Base-by-base conservation (phyloP, 1,140 invertebrate genomes). In the Solen grandis region DNA sequence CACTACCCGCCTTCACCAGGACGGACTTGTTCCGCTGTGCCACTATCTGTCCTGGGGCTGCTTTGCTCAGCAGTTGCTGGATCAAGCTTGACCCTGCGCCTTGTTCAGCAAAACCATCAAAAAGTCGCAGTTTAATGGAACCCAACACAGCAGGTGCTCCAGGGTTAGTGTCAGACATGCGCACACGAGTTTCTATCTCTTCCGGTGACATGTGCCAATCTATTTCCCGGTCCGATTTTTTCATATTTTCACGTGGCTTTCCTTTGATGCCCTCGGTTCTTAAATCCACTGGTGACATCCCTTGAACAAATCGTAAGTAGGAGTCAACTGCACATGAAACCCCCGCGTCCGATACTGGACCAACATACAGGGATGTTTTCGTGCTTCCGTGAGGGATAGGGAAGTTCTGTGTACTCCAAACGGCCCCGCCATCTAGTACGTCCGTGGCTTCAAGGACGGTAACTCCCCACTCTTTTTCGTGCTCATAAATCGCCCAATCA, bases 151-250 rank as follows among this genome's bases (percentile, higher is more conserved):
- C 73, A 50, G 65, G 46, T 19, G 73, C 73, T 1, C 73, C 73
- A 41, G 73, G 73, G 19, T 8, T 16, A 25, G 73, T 75, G 25
- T 75, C 73, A 33, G 73, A 75, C 73, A 75, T 75, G 36, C 59
- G 73, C 38, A 75, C 41, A 50, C 14, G n/a, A 33, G 22, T 1
- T 63, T 10, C 41, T n/a, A 75, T 52, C 8, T 63, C 41, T 46
- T 75, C 73, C 14, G 73, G 36, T n/a, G 36, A 41, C 10, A 10
- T 33, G 19, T 10, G 35, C 73, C 73, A 75, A 31, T 75, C 73
- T 46, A 75, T 46, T 14, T 14, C 16, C 19, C 73, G 57, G 29
- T 75, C 73, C 22, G n/a, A 27, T 33, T 75, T 22, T 33, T 62
- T 75, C 73, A 75, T 46, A 22, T 62, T 75, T 33, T 46, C 14